phyloP scores from a whole-genome alignment of 1,140 invertebrate species.

The Papilio dardanus region DNA sequence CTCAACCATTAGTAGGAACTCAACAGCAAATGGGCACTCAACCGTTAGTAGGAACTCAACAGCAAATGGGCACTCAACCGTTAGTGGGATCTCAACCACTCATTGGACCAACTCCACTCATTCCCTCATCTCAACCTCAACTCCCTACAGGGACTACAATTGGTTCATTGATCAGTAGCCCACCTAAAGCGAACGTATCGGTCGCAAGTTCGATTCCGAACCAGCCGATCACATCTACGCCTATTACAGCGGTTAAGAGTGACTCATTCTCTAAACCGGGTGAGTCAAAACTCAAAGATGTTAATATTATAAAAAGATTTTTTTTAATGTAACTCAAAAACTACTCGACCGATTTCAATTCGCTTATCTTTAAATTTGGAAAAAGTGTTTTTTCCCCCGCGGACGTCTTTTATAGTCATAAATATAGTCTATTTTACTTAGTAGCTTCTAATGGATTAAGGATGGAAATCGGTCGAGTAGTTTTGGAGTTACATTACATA shows the following conservation, averaged over 20 bases:
- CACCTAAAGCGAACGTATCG: constrained; percentile 51
- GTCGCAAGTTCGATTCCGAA: constrained; percentile 48
- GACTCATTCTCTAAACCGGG: constrained; percentile 70
- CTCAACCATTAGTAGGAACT: constrained; percentile 51
- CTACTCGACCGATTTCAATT: too few species aligned
- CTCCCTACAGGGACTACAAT: constrained; percentile 58
- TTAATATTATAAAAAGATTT: too few species aligned
- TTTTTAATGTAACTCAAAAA: too few species aligned
- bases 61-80: constrained; percentile 47
- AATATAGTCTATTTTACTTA: too few species aligned
- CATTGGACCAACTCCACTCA: constrained; percentile 50
- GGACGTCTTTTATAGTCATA: too few species aligned
- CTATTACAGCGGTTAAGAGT: constrained; percentile 64
- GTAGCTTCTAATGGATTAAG: too few species aligned
- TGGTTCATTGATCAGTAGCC: constrained; percentile 53
- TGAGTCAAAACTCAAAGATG: constrained; percentile 40
- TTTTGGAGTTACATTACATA: too few species aligned
- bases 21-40: constrained; percentile 43
- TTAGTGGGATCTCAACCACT: constrained; percentile 48
- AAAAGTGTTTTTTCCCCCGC: too few species aligned
- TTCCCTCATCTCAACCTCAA: constrained; percentile 56
- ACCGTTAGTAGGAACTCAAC: constrained; percentile 45
- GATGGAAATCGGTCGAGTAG: too few species aligned
- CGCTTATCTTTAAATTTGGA: too few species aligned
- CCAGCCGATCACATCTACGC: constrained; percentile 69